phyloP scores from a whole-genome alignment of 2,113 vertebrate genomes.

The Phaethon lepturus region DNA sequence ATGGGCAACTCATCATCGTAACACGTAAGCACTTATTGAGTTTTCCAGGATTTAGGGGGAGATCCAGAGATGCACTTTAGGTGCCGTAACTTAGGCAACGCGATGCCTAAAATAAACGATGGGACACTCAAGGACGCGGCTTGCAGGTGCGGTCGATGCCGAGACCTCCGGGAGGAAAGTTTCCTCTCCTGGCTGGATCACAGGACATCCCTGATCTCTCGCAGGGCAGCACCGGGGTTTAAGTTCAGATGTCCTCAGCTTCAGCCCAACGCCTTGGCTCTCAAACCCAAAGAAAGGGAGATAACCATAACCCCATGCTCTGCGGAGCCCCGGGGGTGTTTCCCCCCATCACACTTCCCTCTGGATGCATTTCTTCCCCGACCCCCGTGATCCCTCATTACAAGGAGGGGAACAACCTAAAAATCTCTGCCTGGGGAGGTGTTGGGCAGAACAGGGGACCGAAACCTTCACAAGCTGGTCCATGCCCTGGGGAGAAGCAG shows the following conservation, averaged over 20 bases:
- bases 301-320: fast-evolving
- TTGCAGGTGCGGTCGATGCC: fast-evolving
- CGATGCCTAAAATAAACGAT: background rate
- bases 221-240: background rate
- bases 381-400: background rate
- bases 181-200: background rate
- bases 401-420: background rate
- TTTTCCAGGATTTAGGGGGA: background rate
- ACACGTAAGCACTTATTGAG: background rate
- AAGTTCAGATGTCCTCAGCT: background rate
- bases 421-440: background rate
- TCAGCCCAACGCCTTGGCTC: background rate
- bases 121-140: background rate
- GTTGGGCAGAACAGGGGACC: background rate
- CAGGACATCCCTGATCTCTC: background rate
- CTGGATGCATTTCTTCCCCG: background rate
- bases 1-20: background rate
- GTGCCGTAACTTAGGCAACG: background rate
- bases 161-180: fast-evolving
- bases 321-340: background rate
- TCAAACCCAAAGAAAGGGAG: fast-evolving
- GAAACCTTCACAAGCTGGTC: background rate
- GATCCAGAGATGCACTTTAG: background rate
- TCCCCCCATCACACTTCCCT: fast-evolving
- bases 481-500: background rate